Evolutionary conservation across 2,797 vertebrate genomes (phyloP), one percentile per base, ranked within the genome.

Genomic region (Peromyscus aztecus): DNA sequence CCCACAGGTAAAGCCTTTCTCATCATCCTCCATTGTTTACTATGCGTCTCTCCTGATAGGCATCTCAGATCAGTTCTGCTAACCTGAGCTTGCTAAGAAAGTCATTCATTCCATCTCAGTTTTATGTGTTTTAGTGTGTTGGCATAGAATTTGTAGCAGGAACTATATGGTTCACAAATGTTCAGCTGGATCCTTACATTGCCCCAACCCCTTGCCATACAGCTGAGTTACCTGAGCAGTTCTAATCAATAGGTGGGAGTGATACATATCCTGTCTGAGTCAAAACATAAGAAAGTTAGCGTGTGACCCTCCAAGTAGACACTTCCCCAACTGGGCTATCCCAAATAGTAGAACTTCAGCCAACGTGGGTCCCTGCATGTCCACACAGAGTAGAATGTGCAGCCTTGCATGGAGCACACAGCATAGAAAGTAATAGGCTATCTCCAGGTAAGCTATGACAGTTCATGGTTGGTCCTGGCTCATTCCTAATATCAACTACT

Each of bases 81-180:
- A 2, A 43, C 49, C 46, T 37, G 81, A 13, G 24, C 37, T 34
- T 49, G 23, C 76, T 31, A 13, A 29, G 82, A 78, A 57, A 40
- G 17, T 49, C 80, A 27, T 14, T 49, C 24, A 5, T 31, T 4
- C 37, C 78, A 2, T 7, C 37, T 17, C n/a, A 49, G n/a, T 37
- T 52, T 29, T 78, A 21, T 29, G 46, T 0, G 27, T n/a, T 12
- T n/a, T 24, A 16, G 1, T 0, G 19, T 4, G 0, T 27, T 59
- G 24, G 49, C 67, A n/a, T 3, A 61, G 27, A 24, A 40, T 43
- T 37, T 52, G 57, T 11, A 23, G 27, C 61, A 4, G 13, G 11
- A 29, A 49, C 0, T 4, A 67, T 3, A 59, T 2, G 0, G 0
- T 9, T 69, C 86, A 57, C 2, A 43, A 49, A 29, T 0, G 0